phyloP scores from a whole-genome alignment of 2,113 vertebrate genomes.

The Charina bottae region DNA sequence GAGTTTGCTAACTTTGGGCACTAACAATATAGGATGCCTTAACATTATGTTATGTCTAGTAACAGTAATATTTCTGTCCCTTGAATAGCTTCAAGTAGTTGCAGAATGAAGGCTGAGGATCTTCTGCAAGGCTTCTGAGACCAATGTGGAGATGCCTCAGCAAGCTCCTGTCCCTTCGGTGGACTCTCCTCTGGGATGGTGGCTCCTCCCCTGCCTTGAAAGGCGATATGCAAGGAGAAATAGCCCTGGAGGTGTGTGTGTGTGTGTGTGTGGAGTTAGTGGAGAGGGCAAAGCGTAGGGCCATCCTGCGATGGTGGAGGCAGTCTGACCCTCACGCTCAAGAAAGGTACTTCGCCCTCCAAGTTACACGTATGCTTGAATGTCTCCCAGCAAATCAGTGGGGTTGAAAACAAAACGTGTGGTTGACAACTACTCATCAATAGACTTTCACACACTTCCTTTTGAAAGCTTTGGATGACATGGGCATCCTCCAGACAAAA shows the following conservation, averaged over 20 bases:
- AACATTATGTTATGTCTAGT: neutral
- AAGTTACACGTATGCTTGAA: neutral
- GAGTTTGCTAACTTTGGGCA: neutral
- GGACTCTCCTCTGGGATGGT: neutral
- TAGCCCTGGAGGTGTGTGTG: neutral
- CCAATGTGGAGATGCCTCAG: neutral
- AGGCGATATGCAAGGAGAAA: neutral
- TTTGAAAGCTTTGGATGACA: conserved; percentile 74
- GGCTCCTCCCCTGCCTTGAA: neutral
- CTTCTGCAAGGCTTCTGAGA: neutral
- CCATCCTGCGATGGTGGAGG: too few relatives aligned
- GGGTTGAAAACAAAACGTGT: neutral
- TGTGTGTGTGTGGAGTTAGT: too few relatives aligned
- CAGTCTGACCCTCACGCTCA: too few relatives aligned
- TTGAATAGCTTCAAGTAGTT: neutral
- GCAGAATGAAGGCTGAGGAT: neutral
- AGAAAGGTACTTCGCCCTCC: too few relatives aligned
- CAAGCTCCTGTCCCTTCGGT: neutral
- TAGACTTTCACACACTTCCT: conserved; percentile 71
- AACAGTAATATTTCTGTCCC: neutral
- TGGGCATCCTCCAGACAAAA: neutral
- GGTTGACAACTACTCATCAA: conserved; percentile 51
- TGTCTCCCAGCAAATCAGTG: neutral
- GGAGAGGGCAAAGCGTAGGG: neutral
- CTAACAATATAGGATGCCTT: neutral